A percentile compares a stretch with the other conserved stretches of the same genome.
Evolutionary conservation across 2,888 invertebrate species (phyloP).

Genomic region (Scelioninae gen. 2): DNA sequence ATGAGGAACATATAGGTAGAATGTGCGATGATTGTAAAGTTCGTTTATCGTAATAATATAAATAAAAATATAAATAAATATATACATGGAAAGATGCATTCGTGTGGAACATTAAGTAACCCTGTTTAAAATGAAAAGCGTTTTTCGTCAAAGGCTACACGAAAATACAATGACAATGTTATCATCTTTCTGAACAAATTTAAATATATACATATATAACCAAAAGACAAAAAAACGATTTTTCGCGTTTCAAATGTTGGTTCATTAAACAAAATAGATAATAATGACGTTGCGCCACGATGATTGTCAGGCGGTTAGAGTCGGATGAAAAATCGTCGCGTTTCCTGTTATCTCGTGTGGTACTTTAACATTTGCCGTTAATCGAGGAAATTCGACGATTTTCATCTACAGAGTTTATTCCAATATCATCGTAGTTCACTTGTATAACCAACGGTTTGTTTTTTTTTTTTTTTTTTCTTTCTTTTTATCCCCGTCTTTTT

Average conservation of each 20-base stretch:
- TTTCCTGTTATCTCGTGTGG: background rate
- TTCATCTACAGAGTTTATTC: conserved; percentile 13
- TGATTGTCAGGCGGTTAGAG: too few relatives aligned
- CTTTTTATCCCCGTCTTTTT: too few relatives aligned
- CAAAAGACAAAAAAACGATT: background rate
- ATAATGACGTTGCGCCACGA: conserved; percentile 1
- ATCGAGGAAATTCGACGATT: conserved; percentile 6
- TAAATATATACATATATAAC: background rate
- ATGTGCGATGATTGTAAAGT: conserved; percentile 32
- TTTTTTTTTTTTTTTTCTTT: conserved; percentile 1
- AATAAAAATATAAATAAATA: conserved; percentile 37
- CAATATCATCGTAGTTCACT: conserved; percentile 13
- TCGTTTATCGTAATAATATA: conserved; percentile 29
- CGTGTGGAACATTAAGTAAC: conserved; percentile 23
- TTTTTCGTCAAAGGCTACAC: background rate
- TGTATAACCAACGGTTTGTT: background rate
- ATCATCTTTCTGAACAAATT: background rate
- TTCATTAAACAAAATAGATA: background rate
- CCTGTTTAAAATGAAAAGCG: conserved; percentile 8
- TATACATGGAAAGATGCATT: conserved; percentile 19
- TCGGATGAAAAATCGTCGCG: background rate
- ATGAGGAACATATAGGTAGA: conserved; percentile 13
- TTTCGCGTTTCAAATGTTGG: conserved; percentile 8
- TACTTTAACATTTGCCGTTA: conserved; percentile 2
- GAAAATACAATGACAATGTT: background rate